These are phyloP conservation scores for Tragelaphus eurycerus DNA, from an alignment of 2,797 vertebrate genomes.

Conservation along the genomic window DNA sequence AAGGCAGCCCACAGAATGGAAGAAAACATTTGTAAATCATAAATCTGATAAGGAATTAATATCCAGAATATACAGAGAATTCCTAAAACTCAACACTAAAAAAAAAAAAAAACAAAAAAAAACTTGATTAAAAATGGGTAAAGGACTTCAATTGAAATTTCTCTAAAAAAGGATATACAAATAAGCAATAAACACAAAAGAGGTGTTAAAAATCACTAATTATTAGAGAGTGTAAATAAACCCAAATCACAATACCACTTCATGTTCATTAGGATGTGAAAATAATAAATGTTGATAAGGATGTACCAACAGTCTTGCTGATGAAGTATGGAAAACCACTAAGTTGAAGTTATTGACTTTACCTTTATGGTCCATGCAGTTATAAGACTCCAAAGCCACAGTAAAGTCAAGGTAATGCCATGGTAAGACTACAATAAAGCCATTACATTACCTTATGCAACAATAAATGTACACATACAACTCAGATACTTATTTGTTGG, in stretches of 20 bases:
- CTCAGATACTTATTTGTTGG: not conserved
- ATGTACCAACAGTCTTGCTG: not conserved
- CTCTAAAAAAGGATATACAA: not conserved
- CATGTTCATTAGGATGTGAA: not conserved
- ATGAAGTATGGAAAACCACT: not conserved
- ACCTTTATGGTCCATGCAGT: not conserved
- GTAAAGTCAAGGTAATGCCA: not conserved
- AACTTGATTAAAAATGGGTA: not conserved
- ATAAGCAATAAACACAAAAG: not conserved
- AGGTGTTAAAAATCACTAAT: constrained; percentile 2
- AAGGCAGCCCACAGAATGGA: not conserved
- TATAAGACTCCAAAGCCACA: not conserved
- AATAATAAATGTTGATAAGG: not conserved
- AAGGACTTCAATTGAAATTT: not conserved
- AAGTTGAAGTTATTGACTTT: constrained; percentile 21
- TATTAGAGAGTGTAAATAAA: not conserved
- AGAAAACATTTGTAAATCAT: constrained; percentile 4
- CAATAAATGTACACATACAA: not conserved
- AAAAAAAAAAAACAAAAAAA: not conserved
- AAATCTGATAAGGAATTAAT: not conserved
- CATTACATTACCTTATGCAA: not conserved
- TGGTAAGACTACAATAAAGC: not conserved
- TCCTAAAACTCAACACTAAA: not conserved
- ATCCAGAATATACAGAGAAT: not conserved
- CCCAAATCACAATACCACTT: not conserved